phyloP scores from a whole-genome alignment of 2,113 vertebrate species.

The Crypturellus undulatus region DNA sequence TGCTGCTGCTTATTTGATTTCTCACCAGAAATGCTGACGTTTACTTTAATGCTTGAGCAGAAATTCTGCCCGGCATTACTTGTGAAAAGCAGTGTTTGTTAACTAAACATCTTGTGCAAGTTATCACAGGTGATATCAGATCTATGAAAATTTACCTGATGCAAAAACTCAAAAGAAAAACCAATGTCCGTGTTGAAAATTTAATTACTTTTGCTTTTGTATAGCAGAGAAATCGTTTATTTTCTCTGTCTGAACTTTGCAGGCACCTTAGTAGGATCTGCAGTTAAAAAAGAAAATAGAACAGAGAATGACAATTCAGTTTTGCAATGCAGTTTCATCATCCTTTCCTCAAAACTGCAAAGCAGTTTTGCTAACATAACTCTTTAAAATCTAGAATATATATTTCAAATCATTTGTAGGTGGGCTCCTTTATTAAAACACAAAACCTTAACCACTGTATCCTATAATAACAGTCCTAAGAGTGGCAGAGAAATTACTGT shows the following conservation, averaged over 20 bases:
- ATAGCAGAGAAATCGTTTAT: not conserved
- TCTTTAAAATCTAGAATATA: not conserved
- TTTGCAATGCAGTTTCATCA: not conserved
- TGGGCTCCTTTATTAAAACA: conserved; percentile 33
- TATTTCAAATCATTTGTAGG: not conserved
- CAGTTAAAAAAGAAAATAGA: conserved; percentile 2
- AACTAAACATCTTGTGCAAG: not conserved
- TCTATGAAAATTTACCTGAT: conserved; percentile 14
- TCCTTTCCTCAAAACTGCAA: conserved; percentile 18
- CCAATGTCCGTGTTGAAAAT: not conserved
- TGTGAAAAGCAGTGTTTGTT: not conserved
- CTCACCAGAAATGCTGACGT: not conserved
- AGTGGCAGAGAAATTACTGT: conserved; percentile 39
- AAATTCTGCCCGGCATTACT: not conserved
- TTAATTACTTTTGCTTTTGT: conserved; percentile 11
- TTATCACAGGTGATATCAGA: not conserved
- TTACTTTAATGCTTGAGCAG: not conserved
- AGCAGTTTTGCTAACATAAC: not conserved
- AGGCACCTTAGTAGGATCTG: not conserved
- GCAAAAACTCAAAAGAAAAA: conserved; percentile 40
- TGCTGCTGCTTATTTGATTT: not conserved
- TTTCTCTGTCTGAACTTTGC: not conserved
- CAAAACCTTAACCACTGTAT: conserved; percentile 11
- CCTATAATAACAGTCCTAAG: not conserved
- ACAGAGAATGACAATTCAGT: not conserved